Base-by-base conservation (phyloP, 2,888 invertebrate species). In the Chrysolina americana region DNA sequence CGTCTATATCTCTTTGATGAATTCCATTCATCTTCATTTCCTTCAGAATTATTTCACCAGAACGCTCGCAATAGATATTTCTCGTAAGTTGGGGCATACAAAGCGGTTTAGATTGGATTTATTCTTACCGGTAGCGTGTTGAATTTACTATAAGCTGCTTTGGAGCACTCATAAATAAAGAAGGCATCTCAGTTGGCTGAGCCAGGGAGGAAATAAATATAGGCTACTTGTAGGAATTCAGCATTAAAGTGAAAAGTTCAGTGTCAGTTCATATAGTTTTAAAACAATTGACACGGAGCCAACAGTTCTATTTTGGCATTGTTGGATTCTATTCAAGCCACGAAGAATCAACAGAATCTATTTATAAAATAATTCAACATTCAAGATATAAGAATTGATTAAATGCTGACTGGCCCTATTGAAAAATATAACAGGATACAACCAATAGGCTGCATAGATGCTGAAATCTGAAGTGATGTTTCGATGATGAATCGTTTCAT, bases 101-200 rank as follows among this genome's bases (percentile, higher is more conserved):
- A 63, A 48, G 69, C 73, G 70, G 41, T 73, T 76, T 65, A 71
- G 68, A 44, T 44, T 73, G 71, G 76, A 76, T 76, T 76, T 73
- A 76, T 76, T 68, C 44, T 41, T 48, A 76, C 71, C 73, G 68
- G 72, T 74, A 74, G 70, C 74, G 74, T 74, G 74, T 77, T 77
- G 74, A 74, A 70, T 77, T 75, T 70, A 48, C 76, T 70, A 56
- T 70, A 64, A 77, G 70, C 74, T 59, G 71, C 47, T 72, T 73
- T 65, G 59, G 56, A 59, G 74, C 19, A 68, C 64, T 62, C 70
- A 74, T 77, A 77, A 73, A 77, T 77, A 74, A 77, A 64, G 41
- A 41, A 69, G 74, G 66, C 72, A 65, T 70, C 72, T 70, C 63
- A 23, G 21, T 70, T 41, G 6, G 28, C 23, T 28, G 59, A 59